Base-by-base conservation (phyloP, 2,888 invertebrate species). In the Platycheirus rosarum region DNA sequence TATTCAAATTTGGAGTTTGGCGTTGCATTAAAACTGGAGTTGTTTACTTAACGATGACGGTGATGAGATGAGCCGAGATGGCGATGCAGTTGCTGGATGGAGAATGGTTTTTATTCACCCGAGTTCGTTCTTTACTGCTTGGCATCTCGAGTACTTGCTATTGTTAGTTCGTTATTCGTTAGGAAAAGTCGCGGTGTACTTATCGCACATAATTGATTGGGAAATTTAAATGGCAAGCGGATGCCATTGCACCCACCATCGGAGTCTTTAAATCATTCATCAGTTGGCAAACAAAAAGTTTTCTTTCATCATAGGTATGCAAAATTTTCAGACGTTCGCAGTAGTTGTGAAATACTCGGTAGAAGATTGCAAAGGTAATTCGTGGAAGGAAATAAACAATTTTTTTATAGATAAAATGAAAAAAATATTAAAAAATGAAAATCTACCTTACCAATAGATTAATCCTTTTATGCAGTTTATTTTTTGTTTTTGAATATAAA, bases 1-100 rank as follows among this genome's bases (percentile, higher is more conserved):
- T 71, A 71, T 82, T 77, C 62, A 82, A 82, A 77, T 82, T 82
- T 66, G 18, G 66, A 80, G 76, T 80, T 76, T 71, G 76, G 71
- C 77, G 80, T 71, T 82, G 82, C 77, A 82, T 82, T 77, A 77
- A 82, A 77, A 71, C 35, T 3, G 62, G 62, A 49, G 66, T 62
- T 82, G 71, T 82, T 82, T 77, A 71, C 77, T 63, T 66, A 73
- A 77, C 55, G 65, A 48, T 46, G 48, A 55, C 53, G 37, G 42
- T 53, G 68, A 73, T 13, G 48, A 32, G 53, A 32, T 63, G 73
- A 49, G 65, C 44, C 32, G 53, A 5, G 18, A 53, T 53, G 32
- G 0, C 2, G 48, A 13, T 29, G 14, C 2, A 2, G n/a, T 1
- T 29, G 49, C 26, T 29, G 1, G 18, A 53, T 48, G 74, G 14